Base-by-base conservation (phyloP, 2,888 invertebrate genomes). In the Buathra laborator region DNA sequence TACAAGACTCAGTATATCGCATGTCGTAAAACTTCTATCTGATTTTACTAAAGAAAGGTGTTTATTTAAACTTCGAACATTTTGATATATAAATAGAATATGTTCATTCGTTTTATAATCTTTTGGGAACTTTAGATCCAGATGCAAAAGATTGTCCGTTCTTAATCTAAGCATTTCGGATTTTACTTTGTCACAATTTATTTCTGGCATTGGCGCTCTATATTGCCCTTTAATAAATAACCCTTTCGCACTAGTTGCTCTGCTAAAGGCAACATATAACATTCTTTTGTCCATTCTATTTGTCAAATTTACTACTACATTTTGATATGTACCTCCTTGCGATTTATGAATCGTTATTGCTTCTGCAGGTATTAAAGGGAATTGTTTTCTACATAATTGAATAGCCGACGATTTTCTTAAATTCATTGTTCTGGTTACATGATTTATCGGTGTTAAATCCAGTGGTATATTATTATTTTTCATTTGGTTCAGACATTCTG, bases 321-420 rank as follows among this genome's bases (percentile, higher is more conserved):
- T 59, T 56, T 79, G 76, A 75, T 80, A 81, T 7, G 72, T 84
- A 37, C 64, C 70, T 16, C 81, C 85, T 82, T 82, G 82, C 44
- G 70, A 79, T 64, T 85, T 82, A 53, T 82, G 82, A 12, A 85
- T 78, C 12, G 85, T 82, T 24, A 85, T 85, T 12, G 79, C 64
- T 82, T 85, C 82, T 48, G 85, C 85, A 1, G 82, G 79, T 32
- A 62, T 72, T 29, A 82, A 12, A 10, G 82, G 82, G 43, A 82
- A 82, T 82, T 70, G 80, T 62, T 59, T 62, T 29, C 84, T 32
- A 72, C 71, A 72, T 59, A 72, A 43, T 44, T 77, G 77, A 16
- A 77, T 77, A 77, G 62, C 16, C 10, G 77, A 77, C 12, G 77
- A 37, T 77, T 77, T 77, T 51, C 32, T 77, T 51, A 62, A 56